These are phyloP conservation scores for Sinentomon sp. DNA, from an alignment of 2,888 invertebrate genomes.

Conservation along the genomic window DNA sequence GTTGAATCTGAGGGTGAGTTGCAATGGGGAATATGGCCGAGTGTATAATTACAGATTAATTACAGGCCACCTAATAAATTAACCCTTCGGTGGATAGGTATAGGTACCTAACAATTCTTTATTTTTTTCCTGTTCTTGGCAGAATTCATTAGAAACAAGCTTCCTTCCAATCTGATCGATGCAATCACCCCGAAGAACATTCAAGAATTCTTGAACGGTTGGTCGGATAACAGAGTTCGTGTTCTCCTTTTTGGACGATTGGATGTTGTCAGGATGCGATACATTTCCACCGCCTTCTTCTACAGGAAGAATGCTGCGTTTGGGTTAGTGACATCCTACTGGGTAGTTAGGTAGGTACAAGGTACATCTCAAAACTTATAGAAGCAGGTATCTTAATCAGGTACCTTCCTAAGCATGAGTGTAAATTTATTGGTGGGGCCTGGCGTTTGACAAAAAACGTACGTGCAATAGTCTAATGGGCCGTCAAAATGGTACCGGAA, in stretches of 20 bases:
- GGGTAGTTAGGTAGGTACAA: conserved; percentile 1
- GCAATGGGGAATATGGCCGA: too few relatives aligned
- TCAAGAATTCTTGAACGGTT: conserved; percentile 52
- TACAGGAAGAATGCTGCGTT: conserved; percentile 61
- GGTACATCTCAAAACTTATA: too few relatives aligned
- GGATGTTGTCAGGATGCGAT: conserved; percentile 51
- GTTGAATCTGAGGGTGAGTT: conserved; percentile 1
- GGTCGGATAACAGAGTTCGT: conserved; percentile 72
- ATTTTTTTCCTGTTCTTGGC: conserved; percentile 16
- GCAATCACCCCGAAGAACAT: conserved; percentile 39
- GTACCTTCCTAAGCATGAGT: too few relatives aligned
- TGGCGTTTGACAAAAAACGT: too few relatives aligned
- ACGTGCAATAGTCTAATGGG: too few relatives aligned
- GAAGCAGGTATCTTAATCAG: too few relatives aligned
- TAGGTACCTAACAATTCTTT: background rate
- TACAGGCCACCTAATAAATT: too few relatives aligned
- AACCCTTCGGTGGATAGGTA: too few relatives aligned
- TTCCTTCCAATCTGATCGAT: conserved; percentile 52
- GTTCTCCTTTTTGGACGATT: conserved; percentile 42
- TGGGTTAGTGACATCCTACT: conserved; percentile 34
- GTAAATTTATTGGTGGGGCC: too few relatives aligned
- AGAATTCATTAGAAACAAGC: conserved; percentile 64
- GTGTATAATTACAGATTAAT: too few relatives aligned
- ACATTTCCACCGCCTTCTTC: conserved; percentile 61
- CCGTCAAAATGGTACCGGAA: too few relatives aligned